These are phyloP conservation scores for Drosophila insularis DNA, from an alignment of 1,140 invertebrate species.

Conservation along the genomic window DNA sequence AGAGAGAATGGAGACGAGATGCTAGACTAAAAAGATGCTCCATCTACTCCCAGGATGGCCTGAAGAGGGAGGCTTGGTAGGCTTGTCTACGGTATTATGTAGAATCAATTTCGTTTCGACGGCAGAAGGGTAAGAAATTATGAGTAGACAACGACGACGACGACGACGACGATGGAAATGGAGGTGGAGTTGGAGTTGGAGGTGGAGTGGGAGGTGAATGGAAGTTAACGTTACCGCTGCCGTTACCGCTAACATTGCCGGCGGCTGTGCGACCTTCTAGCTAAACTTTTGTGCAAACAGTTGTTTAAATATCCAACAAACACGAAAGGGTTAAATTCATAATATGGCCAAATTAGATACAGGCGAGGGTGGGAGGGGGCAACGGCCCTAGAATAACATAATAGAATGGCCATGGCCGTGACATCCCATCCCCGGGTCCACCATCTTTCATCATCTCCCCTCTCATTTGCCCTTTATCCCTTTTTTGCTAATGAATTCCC, in stretches of 20 bases:
- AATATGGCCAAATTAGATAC: constrained; percentile 79
- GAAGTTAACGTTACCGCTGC: constrained; percentile 17
- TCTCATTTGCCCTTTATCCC: background rate
- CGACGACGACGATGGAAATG: no score
- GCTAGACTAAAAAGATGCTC: background rate
- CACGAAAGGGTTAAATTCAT: constrained; percentile 80
- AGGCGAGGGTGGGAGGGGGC: no score
- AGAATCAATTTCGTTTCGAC: constrained; percentile 63
- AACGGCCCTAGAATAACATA: constrained; percentile 70
- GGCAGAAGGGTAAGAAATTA: constrained; percentile 45
- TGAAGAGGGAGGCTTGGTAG: background rate
- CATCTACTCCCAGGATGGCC: background rate
- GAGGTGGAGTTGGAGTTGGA: background rate
- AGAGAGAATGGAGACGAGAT: constrained; percentile 43
- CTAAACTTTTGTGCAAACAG: constrained; percentile 80
- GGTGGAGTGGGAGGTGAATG: background rate
- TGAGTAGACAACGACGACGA: constrained; percentile 35
- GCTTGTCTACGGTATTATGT: constrained; percentile 56
- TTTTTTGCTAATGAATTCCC: constrained; percentile 70
- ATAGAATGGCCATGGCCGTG: constrained; percentile 49
- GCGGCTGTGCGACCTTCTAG: constrained; percentile 60
- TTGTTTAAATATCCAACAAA: constrained; percentile 80
- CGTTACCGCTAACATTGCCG: constrained; percentile 23
- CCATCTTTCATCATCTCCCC: background rate
- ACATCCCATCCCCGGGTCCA: background rate